Evolutionary conservation across 2,797 vertebrate genomes (phyloP), one percentile per base, ranked within the genome.

Genomic region (Fringilla coelebs): DNA sequence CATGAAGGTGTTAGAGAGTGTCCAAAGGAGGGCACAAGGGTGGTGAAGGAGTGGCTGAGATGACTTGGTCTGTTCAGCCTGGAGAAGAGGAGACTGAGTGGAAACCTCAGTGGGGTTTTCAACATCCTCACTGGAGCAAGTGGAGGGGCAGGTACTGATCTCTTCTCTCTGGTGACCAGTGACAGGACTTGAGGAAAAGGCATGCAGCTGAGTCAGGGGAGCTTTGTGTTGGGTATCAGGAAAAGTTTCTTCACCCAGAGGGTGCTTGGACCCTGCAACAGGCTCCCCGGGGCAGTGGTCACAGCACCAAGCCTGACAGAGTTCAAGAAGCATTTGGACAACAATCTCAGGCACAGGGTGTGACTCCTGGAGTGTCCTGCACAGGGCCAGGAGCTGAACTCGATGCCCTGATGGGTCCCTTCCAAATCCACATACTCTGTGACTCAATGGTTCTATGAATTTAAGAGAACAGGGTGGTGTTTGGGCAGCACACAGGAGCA

Each of bases 1-100:
- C 0, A 17, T 22, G 1, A 22, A 55, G 0, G 2, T 41, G 1
- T 31, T 18, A 41, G 5, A 31, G 29, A 70, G 11, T 0, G 1
- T 26, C 25, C 34, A 55, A 36, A 6, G 2, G 26, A 63, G 17
- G 11, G 49, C 18, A 26, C 1, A 2, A 19, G 11, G 22, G 6
- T 6, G 40, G 24, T 14, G 5, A 54, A 61, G 21, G 29, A 48
- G 31, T 2, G 6, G 25, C 17, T 55, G 49, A 36, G 31, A 8
- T 7, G 17, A 32, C 25, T 62, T 34, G 34, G 14, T 63, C 7
- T 57, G 5, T 4, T 14, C 49, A 78, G 36, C 19, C 21, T 36
- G 36, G 12, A 52, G 11, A 22, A 15, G 3, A 31, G 26, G 26
- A 48, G 11, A 31, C 31, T 55, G 49, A 55, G 15, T 0, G 28